Evolutionary conservation across 2,888 invertebrate genomes (phyloP), one percentile per base, ranked within the genome.

Genomic region (Drosophila paramelanica): DNA sequence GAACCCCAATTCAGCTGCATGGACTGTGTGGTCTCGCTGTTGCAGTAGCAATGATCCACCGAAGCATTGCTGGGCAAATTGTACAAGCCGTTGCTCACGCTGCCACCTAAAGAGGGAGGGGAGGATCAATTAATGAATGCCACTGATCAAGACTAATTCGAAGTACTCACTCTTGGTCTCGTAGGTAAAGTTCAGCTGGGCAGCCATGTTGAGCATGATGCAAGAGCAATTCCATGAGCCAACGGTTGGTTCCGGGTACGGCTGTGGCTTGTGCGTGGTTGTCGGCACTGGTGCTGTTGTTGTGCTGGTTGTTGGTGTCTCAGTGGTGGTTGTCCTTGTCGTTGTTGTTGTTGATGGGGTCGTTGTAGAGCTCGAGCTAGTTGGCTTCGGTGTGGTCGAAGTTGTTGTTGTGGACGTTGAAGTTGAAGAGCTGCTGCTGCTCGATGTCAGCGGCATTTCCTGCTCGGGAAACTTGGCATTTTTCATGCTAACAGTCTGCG

Each of bases 181-280:
- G 59, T 92, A 92, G n/a, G 90, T 90, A 55, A 96, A 90, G 74
- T 94, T 95, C 60, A 96, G 91, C 87, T 95, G 94, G 5, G 94
- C 93, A 0, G 96, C 95, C 93, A 96, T 95, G 91, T 95, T 93
- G 7, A 95, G 91, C 51, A 95, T 88, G 27, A 96, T 93, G 85
- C 96, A 96, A 6, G 94, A 94, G 0, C 93, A 89, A 81, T 95
- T 94, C 95, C 95, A 95, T 67, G 90, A 93, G 42, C 93, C 94
- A 50, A 91, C 88, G 11, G 77, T 71, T 3, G 92, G 91, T 2
- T 91, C 72, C n/a, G 91, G 88, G 38, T 91, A 89, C 2, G 92
- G 90, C n/a, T 89, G 84, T 36, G 92, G 89, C n/a, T 69, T 79
- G 23, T 87, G 83, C 23, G 90, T 85, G 72, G 77, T 93, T 5